Percentiles rank a stretch among this genome's conserved stretches.
These are phyloP conservation scores for Eristalinus sepulchralis DNA, from an alignment of 2,888 invertebrate species.

Conservation along the genomic window DNA sequence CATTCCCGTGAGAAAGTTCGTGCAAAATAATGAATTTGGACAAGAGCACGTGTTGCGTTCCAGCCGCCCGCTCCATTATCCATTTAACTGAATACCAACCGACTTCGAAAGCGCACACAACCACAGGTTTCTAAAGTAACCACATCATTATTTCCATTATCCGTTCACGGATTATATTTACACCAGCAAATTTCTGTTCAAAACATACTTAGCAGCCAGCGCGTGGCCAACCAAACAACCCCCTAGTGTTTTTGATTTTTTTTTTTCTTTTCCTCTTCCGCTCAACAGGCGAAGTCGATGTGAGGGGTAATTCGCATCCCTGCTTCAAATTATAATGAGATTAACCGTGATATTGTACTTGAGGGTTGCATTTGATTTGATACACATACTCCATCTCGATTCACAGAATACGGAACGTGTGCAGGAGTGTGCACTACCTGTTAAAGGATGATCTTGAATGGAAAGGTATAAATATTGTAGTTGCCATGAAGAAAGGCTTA, in stretches of 20 bases:
- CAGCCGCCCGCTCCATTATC: constrained; percentile 51
- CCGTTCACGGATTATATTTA: constrained; percentile 27
- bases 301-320: constrained; percentile 3
- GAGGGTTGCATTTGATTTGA: constrained; percentile 41
- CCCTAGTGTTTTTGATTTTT: not conserved
- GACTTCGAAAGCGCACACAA: constrained; percentile 8
- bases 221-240: constrained; percentile 26
- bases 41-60: constrained; percentile 12
- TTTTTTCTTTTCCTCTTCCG: not conserved
- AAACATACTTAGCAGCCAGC: constrained; percentile 1
- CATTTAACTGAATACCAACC: constrained; percentile 39
- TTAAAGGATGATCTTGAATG: constrained; percentile 3
- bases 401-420: constrained; percentile 34
- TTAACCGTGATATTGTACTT: constrained; percentile 35
- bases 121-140: constrained; percentile 54
- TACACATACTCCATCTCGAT: not conserved
- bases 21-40: constrained; percentile 36
- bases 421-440: constrained; percentile 59
- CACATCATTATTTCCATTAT: constrained; percentile 46
- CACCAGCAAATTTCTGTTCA: constrained; percentile 22
- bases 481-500: not conserved
- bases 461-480: not conserved
- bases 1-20: constrained; percentile 49
- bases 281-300: constrained; percentile 30
- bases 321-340: constrained; percentile 43